phyloP scores from a whole-genome alignment of 35 echinoderm and acorn worm genomes.

The Lytechinus pictus region DNA sequence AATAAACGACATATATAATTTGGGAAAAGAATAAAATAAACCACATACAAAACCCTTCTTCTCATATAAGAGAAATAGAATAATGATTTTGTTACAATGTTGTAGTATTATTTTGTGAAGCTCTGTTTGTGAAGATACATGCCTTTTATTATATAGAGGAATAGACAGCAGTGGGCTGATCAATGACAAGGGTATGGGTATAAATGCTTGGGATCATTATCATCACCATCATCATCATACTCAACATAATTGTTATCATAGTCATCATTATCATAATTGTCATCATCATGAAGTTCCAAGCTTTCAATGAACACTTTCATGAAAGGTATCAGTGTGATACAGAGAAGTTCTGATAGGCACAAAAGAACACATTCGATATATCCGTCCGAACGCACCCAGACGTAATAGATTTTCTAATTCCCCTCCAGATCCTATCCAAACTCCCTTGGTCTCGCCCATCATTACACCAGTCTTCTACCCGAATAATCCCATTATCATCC shows the following conservation, averaged over 20 bases:
- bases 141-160: no score
- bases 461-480: neutral
- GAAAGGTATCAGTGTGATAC: neutral
- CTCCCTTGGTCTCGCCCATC: constrained; percentile 25
- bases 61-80: neutral
- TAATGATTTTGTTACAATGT: neutral
- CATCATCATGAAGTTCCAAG: no score
- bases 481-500: constrained; percentile 32
- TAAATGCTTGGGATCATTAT: no score
- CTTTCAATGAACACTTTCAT: no score
- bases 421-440: neutral
- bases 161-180: no score
- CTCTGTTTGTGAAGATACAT: no score
- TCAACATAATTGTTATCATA: no score
- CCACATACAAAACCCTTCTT: neutral
- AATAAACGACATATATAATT: neutral
- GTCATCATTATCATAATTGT: no score
- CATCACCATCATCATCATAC: no score
- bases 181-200: no score
- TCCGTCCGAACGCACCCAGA: neutral
- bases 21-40: neutral
- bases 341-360: neutral
- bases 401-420: neutral
- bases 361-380: no score
- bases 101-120: no score